Percentiles rank a stretch among this genome's conserved stretches.
These are phyloP conservation scores for Cataglyphis cursor DNA, from an alignment of 2,888 invertebrate genomes.

Conservation along the genomic window DNA sequence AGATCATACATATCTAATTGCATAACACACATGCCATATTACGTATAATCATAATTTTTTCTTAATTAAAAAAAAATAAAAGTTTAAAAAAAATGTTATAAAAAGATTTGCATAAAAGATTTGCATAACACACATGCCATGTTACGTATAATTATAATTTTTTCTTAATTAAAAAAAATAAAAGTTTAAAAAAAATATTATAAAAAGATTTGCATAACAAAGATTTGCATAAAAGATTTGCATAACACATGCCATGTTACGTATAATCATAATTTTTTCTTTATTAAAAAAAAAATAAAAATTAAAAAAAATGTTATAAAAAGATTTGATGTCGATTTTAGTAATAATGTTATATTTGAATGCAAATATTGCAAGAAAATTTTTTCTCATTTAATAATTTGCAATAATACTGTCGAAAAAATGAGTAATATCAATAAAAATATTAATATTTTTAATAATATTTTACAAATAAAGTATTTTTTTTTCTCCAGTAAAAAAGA, in stretches of 20 bases:
- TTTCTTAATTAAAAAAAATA: too few species aligned
- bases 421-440: neutral
- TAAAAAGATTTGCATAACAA: too few species aligned
- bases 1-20: neutral
- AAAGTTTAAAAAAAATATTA: too few species aligned
- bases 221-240: too few species aligned
- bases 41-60: neutral
- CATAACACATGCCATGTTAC: neutral
- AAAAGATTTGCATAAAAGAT: too few species aligned
- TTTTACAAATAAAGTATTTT: neutral
- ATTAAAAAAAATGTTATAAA: neutral
- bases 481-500: neutral
- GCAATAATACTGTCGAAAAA: neutral
- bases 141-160: too few species aligned
- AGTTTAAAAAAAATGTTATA: neutral
- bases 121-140: too few species aligned
- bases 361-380: too few species aligned
- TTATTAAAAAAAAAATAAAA: neutral
- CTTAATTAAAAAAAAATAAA: neutral
- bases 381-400: neutral
- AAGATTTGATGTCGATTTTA: too few species aligned
- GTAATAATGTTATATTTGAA: too few species aligned
- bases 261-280: neutral
- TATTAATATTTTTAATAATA: neutral
- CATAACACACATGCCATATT: neutral